Conservation (phyloP, 2,888 invertebrate genomes). For the Hedychridium roseum region DNA sequence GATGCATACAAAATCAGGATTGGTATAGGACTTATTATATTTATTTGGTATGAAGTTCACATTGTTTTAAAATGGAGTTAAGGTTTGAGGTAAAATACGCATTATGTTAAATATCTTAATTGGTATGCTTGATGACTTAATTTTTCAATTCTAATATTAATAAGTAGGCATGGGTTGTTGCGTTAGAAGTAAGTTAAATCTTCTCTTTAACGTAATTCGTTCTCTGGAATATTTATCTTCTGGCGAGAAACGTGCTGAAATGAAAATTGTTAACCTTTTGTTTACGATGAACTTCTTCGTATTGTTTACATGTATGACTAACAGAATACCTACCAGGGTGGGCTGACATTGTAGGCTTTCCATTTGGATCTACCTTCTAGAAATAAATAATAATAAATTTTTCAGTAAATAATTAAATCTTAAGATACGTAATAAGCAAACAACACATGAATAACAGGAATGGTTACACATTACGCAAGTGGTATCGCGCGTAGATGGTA, state of each 20-base stretch:
- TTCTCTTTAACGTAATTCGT: constrained; percentile 86
- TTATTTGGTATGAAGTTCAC: too few relatives aligned
- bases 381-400: constrained; percentile 52
- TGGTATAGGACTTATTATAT: too few relatives aligned
- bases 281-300: too few relatives aligned
- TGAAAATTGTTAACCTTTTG: not conserved
- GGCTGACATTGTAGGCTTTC: constrained; percentile 85
- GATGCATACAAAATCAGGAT: constrained; percentile 3
- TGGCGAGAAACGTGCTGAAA: constrained; percentile 90
- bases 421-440: not conserved
- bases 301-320: too few relatives aligned
- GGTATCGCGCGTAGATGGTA: not conserved
- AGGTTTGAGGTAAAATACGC: too few relatives aligned
- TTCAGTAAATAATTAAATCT: not conserved
- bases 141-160: constrained; percentile 57
- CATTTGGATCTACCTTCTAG: constrained; percentile 81
- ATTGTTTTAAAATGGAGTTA: constrained; percentile 5
- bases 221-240: constrained; percentile 94
- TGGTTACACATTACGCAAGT: not conserved
- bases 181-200: constrained; percentile 86
- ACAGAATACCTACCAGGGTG: constrained; percentile 75
- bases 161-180: constrained; percentile 80
- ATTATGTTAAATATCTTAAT: not conserved
- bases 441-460: not conserved
- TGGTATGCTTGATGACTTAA: not conserved